These are phyloP conservation scores for Argyra leucocephala DNA, from an alignment of 2,888 invertebrate genomes.

Conservation along the genomic window DNA sequence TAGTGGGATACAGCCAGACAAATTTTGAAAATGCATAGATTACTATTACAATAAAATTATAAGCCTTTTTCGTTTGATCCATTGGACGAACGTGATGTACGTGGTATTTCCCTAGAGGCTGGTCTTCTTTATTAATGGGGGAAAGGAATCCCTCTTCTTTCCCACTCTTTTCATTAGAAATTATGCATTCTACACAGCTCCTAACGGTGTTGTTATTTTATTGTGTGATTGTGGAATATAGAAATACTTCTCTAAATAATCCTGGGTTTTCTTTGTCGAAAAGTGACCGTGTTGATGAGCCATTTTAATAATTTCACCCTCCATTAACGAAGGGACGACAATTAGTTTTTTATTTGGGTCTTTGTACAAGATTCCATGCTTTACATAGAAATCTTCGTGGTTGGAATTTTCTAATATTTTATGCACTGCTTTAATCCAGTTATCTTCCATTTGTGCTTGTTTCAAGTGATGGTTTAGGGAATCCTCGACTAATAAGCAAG, in stretches of 20 bases:
- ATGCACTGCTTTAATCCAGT: conserved; percentile 18
- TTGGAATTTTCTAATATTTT: conserved; percentile 16
- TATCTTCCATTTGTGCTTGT: conserved; percentile 18
- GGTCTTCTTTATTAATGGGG: conserved; percentile 20
- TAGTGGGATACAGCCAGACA: conserved; percentile 14
- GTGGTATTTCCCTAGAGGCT: conserved; percentile 18
- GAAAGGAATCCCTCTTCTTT: conserved; percentile 18
- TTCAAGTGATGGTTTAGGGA: conserved; percentile 14
- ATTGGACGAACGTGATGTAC: conserved; percentile 18
- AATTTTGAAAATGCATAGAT: conserved; percentile 19
- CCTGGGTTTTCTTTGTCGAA: conserved; percentile 18
- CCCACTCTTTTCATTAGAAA: conserved; percentile 19
- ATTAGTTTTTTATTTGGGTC: conserved; percentile 15
- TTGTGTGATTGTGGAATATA: conserved; percentile 20
- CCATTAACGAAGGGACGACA: conserved; percentile 19
- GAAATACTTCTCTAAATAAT: conserved; percentile 19
- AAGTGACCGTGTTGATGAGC: conserved; percentile 20
- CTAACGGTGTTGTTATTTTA: too few relatives aligned
- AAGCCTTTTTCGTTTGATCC: conserved; percentile 17
- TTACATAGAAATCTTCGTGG: conserved; percentile 20
- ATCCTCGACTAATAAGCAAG: conserved; percentile 18
- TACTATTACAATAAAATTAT: conserved; percentile 18
- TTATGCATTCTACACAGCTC: conserved; percentile 21
- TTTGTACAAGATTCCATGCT: conserved; percentile 18
- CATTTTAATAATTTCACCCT: conserved; percentile 18